Conservation (phyloP, 2,797 vertebrate genomes). For the Dryobates pubescens region DNA sequence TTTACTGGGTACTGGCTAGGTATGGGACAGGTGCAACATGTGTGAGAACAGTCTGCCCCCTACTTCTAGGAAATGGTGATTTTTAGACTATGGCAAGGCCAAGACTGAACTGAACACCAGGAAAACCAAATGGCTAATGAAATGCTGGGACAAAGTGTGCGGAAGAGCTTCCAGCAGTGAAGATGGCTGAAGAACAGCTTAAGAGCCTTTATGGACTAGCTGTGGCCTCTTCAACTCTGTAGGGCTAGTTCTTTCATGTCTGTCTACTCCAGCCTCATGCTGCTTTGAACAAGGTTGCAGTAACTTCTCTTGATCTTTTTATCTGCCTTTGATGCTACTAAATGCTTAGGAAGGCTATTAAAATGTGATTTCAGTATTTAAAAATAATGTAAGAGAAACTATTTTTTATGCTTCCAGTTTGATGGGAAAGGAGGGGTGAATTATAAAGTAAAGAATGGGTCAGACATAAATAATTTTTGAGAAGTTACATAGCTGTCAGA, state of each 20-base stretch:
- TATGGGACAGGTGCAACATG: neutral
- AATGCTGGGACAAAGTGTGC: neutral
- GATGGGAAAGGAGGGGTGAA: neutral
- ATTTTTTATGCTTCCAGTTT: neutral
- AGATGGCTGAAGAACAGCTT: neutral
- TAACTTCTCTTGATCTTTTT: neutral
- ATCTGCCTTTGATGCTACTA: neutral
- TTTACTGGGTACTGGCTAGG: neutral
- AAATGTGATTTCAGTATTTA: neutral
- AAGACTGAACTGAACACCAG: neutral
- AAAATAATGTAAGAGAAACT: neutral
- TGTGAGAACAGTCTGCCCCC: neutral
- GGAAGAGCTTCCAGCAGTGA: neutral
- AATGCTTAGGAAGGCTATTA: fast-evolving
- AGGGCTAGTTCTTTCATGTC: neutral
- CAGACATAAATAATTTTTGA: neutral
- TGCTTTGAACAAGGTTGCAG: neutral
- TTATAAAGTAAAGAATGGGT: neutral
- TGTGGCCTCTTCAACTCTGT: fast-evolving
- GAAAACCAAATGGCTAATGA: neutral
- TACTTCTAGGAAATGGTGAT: neutral
- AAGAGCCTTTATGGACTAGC: neutral
- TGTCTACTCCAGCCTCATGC: neutral
- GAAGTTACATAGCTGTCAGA: neutral
- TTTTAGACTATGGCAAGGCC: neutral